Base-by-base conservation (phyloP, 2,113 vertebrate genomes). In the Gymnorhina tibicen region DNA sequence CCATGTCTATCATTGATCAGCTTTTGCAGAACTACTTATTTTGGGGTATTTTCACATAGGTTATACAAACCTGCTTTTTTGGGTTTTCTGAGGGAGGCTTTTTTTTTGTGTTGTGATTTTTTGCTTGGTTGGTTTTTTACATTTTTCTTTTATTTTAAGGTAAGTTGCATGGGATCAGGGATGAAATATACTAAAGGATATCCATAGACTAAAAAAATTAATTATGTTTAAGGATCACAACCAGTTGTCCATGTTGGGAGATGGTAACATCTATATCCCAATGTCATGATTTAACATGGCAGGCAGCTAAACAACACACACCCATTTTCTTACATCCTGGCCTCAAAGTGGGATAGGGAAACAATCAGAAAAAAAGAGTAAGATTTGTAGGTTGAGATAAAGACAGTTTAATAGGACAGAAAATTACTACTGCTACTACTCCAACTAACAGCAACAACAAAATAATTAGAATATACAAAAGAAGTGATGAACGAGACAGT, bases 201-300 rank as follows among this genome's bases (percentile, higher is more conserved):
- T 42, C 7, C 11, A 49, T 10, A 49, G 28, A 62, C 33, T 9
- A 59, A 78, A 73, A 5, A 41, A 47, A 46, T 18, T n/a, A 44
- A 18, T 79, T 53, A 16, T 26, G 2, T 33, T 7, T 26, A 41
- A 39, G 10, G 5, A 26, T 63, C 17, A 70, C 3, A 78, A 58
- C 10, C 7, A 44, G 13, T 1, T 5, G 24, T 10, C 2, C 1
- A n/a, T 30, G 8, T 1, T 84, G 37, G 37, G 47, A 62, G 37
- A 96, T 87, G 24, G 16, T 23, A 66, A 20, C 5, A 2, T 28
- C 35, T 50, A 3, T 55, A 50, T 58, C 28, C 37, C 3, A 2
- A 5, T 20, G 18, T 15, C 7, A 49, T 37, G 32, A 32, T 75
- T 67, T 37, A 42, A 42, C 4, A 7, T 37, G 11, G 35, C 27